Evolutionary conservation across 1,140 invertebrate species (phyloP), one percentile per base, ranked within the genome.

Genomic region (Chironomus striatipennis): DNA sequence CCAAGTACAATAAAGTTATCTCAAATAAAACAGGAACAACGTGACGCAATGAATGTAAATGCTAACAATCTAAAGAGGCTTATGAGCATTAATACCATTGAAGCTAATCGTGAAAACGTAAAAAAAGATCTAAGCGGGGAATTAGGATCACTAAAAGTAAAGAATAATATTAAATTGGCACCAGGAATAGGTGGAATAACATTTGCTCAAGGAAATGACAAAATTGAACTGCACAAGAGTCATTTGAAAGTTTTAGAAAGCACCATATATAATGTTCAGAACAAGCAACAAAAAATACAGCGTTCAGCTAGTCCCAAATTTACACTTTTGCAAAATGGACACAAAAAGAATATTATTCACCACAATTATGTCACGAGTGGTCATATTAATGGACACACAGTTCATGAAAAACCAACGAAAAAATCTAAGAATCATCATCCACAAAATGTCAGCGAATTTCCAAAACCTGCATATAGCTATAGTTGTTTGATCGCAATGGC

Each of bases 401-500:
- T n/a, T 76, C 79, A 15, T 79, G 82, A 15, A 82, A 84, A 67
- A 77, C 82, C 0, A 78, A 83, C 76, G 79, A 86, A 77, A 78
- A 84, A 84, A 42, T 12, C 47, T 15, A 79, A 84, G 2, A 84
- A 85, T 76, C 80, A 84, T 42, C 83, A 83, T 76, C 84, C 87
- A 20, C 86, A 85, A 20, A 86, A 87, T 76, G 87, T 88, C 74
- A 91, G 90, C 77, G 86, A 88, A 1, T 98, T 94, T 80, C 96
- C 96, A 0, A 99, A 98, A 84, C 97, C 97, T 0, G 93, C 95
- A 0, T 99, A 98, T 83, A 98, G 96, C 1, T 99, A 98, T 80
- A 97, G 95, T 43, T 98, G 97, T 85, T 86, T 99, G 75, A 98
- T 99, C 79, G 96, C 96, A 1, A 92, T 98, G 92, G 95, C 97